A percentile compares a stretch with the other conserved stretches of the same genome.
Conservation (phyloP, 2,888 invertebrate species). For the Sphaerophoria rueppellii region DNA sequence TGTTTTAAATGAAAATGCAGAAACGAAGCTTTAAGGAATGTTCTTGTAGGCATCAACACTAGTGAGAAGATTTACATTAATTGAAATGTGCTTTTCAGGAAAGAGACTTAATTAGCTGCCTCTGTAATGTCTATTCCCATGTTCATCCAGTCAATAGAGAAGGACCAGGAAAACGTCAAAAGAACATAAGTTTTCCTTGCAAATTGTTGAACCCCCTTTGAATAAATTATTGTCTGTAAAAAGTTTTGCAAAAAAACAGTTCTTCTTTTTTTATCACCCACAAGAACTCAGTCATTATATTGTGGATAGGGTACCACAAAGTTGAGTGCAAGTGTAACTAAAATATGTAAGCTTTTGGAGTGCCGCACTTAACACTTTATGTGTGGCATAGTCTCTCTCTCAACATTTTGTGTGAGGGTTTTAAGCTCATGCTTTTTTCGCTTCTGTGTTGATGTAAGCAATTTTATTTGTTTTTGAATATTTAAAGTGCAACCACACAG, state of each 20-base stretch:
- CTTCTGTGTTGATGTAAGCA: background rate
- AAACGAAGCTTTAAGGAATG: background rate
- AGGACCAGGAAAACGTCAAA: constrained; percentile 16
- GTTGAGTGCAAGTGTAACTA: constrained; percentile 32
- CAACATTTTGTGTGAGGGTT: background rate
- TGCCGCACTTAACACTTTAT: constrained; percentile 11
- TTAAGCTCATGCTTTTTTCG: background rate
- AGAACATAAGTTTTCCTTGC: constrained; percentile 35
- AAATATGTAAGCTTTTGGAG: constrained; percentile 13
- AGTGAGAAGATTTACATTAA: background rate
- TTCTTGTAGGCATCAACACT: background rate
- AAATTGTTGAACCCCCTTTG: too few species aligned
- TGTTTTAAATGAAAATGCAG: background rate
- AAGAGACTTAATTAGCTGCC: constrained; percentile 17
- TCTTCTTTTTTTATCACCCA: background rate
- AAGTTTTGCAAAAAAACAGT: constrained; percentile 14
- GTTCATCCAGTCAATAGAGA: background rate
- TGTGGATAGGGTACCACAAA: background rate
- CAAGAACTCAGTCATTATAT: background rate
- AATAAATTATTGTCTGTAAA: too few species aligned
- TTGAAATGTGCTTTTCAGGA: background rate
- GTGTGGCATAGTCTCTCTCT: background rate
- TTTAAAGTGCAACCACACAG: constrained; percentile 39
- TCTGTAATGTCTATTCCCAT: background rate
- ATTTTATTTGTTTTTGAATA: constrained; percentile 10